These are phyloP conservation scores for Microcebus lehilahytsara DNA, from an alignment of 2,113 vertebrate species.

Conservation along the genomic window DNA sequence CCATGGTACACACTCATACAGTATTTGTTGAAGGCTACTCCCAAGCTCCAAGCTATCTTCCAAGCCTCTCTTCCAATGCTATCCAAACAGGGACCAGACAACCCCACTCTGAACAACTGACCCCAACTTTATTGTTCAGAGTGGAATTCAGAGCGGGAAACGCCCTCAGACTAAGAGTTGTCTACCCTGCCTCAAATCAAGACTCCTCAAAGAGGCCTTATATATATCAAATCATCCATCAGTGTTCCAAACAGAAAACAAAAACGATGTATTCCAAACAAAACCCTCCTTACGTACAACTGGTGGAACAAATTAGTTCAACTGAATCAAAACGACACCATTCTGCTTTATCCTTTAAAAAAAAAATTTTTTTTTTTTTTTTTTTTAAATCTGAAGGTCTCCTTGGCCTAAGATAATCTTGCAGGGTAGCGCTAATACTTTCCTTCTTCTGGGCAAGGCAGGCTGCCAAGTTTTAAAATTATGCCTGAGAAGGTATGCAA, in stretches of 20 bases:
- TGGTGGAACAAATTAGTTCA: neutral
- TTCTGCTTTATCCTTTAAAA: neutral
- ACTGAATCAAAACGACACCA: neutral
- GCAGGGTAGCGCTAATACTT: neutral
- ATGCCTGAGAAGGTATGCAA: slow-evolving; percentile 22
- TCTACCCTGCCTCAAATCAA: neutral
- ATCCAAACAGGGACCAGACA: neutral
- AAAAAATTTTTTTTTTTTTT: neutral
- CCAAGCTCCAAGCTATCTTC: neutral
- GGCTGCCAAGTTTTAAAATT: slow-evolving; percentile 22
- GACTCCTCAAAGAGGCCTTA: neutral
- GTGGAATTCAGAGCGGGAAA: neutral
- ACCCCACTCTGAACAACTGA: neutral
- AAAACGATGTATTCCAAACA: neutral
- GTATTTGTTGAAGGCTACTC: neutral
- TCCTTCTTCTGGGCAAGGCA: neutral
- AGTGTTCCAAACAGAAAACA: neutral
- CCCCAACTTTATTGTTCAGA: neutral
- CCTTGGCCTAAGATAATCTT: neutral
- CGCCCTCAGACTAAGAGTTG: neutral
- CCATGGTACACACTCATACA: fast-evolving
- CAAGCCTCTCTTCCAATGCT: neutral
- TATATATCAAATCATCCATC: neutral
- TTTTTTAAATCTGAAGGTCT: neutral
- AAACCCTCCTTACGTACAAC: neutral